A percentile compares a stretch with the other conserved stretches of the same genome.
phyloP scores from a whole-genome alignment of 2,113 vertebrate genomes.

The Leucoraja erinaceus region DNA sequence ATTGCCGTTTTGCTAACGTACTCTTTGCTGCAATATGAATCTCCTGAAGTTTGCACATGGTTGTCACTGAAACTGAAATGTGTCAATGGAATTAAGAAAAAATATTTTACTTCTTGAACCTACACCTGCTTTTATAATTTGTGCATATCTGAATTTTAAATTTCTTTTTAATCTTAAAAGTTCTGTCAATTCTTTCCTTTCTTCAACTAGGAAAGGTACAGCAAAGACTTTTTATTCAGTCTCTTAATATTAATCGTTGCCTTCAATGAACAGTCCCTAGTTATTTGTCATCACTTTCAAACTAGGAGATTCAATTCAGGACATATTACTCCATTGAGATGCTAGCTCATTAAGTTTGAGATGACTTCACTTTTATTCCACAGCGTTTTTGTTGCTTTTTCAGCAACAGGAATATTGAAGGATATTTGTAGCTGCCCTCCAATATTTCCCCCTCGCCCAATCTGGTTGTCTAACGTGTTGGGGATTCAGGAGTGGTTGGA shows the following conservation, averaged over 20 bases:
- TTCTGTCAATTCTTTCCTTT: background rate
- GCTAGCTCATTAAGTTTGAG: background rate
- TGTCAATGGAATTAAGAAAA: no score
- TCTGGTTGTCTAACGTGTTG: background rate
- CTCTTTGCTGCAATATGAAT: background rate
- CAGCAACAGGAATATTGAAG: background rate
- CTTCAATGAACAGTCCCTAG: background rate
- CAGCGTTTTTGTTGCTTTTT: background rate
- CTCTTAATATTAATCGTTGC: background rate
- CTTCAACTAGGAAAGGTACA: background rate
- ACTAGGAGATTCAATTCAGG: background rate
- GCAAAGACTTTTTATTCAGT: background rate
- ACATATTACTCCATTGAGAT: background rate
- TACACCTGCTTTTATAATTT: background rate
- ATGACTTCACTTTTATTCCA: background rate
- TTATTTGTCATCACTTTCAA: background rate
- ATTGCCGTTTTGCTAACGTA: background rate
- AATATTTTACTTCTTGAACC: background rate
- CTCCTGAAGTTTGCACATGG: no score
- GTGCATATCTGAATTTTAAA: background rate
- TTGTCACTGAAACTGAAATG: no score
- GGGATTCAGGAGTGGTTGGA: background rate
- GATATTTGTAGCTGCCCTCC: background rate
- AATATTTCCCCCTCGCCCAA: background rate
- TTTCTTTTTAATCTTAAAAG: background rate